phyloP scores from a whole-genome alignment of 2,888 invertebrate species.

The Lypha dubia region DNA sequence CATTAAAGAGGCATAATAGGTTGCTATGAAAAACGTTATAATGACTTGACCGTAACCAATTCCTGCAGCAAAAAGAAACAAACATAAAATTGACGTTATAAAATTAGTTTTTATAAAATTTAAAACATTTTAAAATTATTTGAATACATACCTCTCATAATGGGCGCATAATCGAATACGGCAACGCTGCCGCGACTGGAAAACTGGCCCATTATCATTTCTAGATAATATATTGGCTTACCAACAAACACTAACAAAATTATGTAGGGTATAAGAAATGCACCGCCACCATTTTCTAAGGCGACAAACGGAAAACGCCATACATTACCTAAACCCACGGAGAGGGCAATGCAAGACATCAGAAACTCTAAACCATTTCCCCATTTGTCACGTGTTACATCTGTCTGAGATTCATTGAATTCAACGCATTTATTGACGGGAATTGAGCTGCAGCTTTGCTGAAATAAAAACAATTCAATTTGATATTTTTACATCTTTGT shows the following conservation, averaged over 20 bases:
- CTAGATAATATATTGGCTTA: conserved; percentile 88
- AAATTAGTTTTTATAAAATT: conserved; percentile 2
- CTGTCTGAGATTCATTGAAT: conserved; percentile 22
- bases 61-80: conserved; percentile 81
- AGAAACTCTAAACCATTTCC: conserved; percentile 86
- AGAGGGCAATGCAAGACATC: conserved; percentile 85
- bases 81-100: no score
- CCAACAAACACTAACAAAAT: conserved; percentile 87
- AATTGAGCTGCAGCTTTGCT: conserved; percentile 27
- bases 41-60: conserved; percentile 85
- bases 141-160: conserved; percentile 88
- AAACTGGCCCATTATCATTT: conserved; percentile 89
- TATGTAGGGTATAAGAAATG: conserved; percentile 87
- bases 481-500: no score
- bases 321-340: conserved; percentile 87
- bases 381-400: conserved; percentile 84
- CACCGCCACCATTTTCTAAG: conserved; percentile 87
- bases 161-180: conserved; percentile 86
- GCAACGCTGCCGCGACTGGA: conserved; percentile 88
- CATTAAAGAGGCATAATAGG: conserved; percentile 88
- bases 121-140: not conserved
- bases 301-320: conserved; percentile 88
- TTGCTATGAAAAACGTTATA: conserved; percentile 85
- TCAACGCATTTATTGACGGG: no score
- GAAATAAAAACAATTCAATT: conserved; percentile 5